Conservation (phyloP, 2,113 vertebrate species). For the Oreochromis niloticus region DNA sequence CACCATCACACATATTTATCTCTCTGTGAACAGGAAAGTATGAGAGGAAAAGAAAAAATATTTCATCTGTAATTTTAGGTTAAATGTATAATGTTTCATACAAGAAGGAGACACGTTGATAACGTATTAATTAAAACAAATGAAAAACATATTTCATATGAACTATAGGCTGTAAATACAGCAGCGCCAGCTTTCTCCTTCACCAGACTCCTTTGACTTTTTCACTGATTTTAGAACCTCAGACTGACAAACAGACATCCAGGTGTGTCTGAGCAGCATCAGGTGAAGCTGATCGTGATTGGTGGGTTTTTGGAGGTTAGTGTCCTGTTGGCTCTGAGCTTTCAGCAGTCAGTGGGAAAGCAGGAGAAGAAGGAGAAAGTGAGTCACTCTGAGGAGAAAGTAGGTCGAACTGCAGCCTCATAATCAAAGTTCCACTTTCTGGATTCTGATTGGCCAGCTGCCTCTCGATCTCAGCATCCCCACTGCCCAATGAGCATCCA, state of each 20-base stretch:
- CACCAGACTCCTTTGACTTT: background rate
- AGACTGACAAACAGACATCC: background rate
- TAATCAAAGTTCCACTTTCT: background rate
- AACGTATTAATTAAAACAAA: background rate
- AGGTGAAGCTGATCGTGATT: background rate
- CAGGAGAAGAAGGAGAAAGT: background rate
- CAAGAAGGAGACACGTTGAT: background rate
- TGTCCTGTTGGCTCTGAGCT: background rate
- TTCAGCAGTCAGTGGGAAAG: background rate
- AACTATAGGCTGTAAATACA: background rate
- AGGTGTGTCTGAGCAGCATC: background rate
- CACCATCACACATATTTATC: background rate
- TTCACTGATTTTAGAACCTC: background rate
- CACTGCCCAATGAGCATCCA: background rate
- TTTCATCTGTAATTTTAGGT: background rate
- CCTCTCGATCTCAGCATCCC: background rate
- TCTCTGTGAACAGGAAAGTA: background rate
- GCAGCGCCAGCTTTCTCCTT: background rate
- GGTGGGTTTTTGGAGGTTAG: background rate
- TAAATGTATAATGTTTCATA: background rate
- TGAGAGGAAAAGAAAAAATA: background rate
- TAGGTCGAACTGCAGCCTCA: background rate
- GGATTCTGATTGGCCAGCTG: slow-evolving; percentile 5
- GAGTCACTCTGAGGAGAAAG: background rate
- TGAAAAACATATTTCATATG: background rate